Percentiles rank a stretch among this genome's conserved stretches.
Evolutionary conservation across 2,888 invertebrate species (phyloP).

Genomic region (Zaprionus lineosus): DNA sequence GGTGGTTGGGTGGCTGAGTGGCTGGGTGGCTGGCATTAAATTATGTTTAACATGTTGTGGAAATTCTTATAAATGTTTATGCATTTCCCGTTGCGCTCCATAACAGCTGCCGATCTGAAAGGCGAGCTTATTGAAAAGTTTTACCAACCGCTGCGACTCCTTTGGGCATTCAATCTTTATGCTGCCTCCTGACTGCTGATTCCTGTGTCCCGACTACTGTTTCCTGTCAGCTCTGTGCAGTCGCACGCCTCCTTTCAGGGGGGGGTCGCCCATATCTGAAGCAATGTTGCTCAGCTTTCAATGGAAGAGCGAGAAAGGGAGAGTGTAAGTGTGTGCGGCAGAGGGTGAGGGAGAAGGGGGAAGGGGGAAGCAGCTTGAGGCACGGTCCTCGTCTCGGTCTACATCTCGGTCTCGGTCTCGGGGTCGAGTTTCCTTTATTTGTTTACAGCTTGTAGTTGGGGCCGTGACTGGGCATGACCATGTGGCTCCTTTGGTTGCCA

Average conservation of each 20-base stretch:
- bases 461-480: conserved; percentile 34
- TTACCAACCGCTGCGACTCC: conserved; percentile 62
- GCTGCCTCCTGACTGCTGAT: conserved; percentile 29
- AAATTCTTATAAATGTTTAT: conserved; percentile 65
- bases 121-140: conserved; percentile 69
- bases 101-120: conserved; percentile 31
- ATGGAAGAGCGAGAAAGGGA: no score
- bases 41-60: conserved; percentile 56
- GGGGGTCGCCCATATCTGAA: conserved; percentile 31
- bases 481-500: conserved; percentile 1
- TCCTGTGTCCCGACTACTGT: neutral
- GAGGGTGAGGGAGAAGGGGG: neutral
- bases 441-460: conserved; percentile 57
- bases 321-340: no score
- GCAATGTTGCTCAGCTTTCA: no score
- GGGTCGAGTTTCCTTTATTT: conserved; percentile 50
- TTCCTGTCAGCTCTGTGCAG: no score
- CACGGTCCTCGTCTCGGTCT: conserved; percentile 3
- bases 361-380: conserved; percentile 1
- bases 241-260: no score
- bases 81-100: conserved; percentile 58
- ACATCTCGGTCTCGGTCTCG: no score
- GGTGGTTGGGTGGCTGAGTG: neutral
- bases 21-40: conserved; percentile 33
- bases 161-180: conserved; percentile 63